A percentile compares a stretch with the other conserved stretches of the same genome.
These are phyloP conservation scores for Pseudopodoces humilis DNA, from an alignment of 2,113 vertebrate species.

Conservation along the genomic window DNA sequence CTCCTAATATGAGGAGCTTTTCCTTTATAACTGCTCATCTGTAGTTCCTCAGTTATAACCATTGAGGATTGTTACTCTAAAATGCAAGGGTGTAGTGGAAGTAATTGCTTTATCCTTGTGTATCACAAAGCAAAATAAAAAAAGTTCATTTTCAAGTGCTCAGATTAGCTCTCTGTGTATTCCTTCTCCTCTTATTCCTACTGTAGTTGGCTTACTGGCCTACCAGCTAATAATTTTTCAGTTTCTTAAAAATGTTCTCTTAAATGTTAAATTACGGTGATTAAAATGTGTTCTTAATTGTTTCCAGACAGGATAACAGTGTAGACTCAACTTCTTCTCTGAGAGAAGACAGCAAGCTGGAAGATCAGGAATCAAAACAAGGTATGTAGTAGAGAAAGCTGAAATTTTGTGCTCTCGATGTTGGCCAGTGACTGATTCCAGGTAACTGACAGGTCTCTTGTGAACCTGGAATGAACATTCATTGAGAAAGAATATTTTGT, in stretches of 20 bases:
- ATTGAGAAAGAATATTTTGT: not conserved
- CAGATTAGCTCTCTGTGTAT: not conserved
- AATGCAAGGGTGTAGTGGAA: not conserved
- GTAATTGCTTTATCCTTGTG: not conserved
- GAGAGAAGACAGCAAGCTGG: slow-evolving; percentile 78
- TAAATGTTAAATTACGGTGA: not conserved
- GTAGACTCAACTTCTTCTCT: slow-evolving; percentile 85
- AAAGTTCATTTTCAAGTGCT: not conserved
- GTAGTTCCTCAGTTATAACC: not conserved
- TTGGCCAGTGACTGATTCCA: not conserved
- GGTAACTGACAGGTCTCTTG: not conserved
- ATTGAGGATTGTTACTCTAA: not conserved
- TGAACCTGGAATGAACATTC: not conserved
- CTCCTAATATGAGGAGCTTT: not conserved
- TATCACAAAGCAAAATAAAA: not conserved
- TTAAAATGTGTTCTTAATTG: slow-evolving; percentile 19
- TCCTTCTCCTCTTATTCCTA: not conserved
- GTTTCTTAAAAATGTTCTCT: not conserved
- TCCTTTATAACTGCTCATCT: not conserved
- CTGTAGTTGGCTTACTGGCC: not conserved
- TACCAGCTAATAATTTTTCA: not conserved
- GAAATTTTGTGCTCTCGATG: not conserved
- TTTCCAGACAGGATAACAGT: slow-evolving; percentile 85
- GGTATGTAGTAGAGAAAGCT: slow-evolving; percentile 71
- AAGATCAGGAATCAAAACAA: slow-evolving; percentile 83